Evolutionary conservation across 2,797 vertebrate species (phyloP).

Genomic region (Bovichtus diacanthus): DNA sequence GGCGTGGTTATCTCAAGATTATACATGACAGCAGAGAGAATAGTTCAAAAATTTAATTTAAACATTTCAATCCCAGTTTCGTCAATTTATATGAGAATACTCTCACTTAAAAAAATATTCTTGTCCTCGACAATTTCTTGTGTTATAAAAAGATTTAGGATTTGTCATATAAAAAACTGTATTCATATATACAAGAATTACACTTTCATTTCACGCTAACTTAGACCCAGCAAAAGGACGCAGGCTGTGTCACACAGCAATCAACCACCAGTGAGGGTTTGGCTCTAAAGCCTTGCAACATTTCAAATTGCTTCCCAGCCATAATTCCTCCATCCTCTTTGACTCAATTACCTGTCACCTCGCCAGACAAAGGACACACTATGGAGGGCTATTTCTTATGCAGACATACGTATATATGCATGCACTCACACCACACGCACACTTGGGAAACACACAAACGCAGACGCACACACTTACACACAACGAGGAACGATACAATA

Average conservation of each 20-base stretch:
- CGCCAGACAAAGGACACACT: constrained; percentile 70
- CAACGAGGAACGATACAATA: constrained; percentile 50
- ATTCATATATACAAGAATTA: constrained; percentile 20
- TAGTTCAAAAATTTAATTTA: not conserved
- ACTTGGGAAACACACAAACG: constrained; percentile 17
- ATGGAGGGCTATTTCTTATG: constrained; percentile 59
- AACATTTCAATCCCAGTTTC: not conserved
- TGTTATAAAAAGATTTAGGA: not conserved
- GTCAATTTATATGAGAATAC: not conserved
- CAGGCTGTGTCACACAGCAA: constrained; percentile 68
- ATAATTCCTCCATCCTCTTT: constrained; percentile 76
- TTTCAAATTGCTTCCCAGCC: constrained; percentile 78
- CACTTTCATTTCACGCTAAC: constrained; percentile 45
- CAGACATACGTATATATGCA: constrained; percentile 47
- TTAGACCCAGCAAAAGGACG: constrained; percentile 35
- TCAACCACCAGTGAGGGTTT: constrained; percentile 76
- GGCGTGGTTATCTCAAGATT: not conserved
- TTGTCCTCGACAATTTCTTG: not conserved
- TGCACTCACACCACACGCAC: constrained; percentile 25
- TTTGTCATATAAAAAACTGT: constrained; percentile 12
- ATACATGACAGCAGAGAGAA: not conserved
- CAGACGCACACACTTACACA: constrained; percentile 23
- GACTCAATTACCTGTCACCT: constrained; percentile 80
- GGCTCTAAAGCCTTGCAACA: constrained; percentile 65
- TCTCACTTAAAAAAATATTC: not conserved